These are phyloP conservation scores for Larimichthys crocea DNA, from an alignment of 2,113 vertebrate genomes.

Conservation along the genomic window DNA sequence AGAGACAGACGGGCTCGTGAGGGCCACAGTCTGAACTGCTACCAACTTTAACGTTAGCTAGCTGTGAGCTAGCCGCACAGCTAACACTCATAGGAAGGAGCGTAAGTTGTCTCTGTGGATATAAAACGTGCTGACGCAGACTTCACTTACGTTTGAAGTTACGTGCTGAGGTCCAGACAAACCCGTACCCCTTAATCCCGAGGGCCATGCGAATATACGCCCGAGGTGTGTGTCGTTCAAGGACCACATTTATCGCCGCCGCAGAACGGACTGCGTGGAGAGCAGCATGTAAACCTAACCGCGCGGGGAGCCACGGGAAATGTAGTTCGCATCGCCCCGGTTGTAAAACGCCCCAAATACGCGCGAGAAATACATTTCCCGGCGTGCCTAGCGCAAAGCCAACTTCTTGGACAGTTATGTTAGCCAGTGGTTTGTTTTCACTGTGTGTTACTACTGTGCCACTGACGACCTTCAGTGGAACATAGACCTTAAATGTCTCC, in stretches of 20 bases:
- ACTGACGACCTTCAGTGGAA: conserved; percentile 17
- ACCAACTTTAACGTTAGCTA: conserved; percentile 64
- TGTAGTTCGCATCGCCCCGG: neutral
- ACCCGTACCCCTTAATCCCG: neutral
- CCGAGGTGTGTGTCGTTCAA: conserved; percentile 34
- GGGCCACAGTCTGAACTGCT: conserved; percentile 39
- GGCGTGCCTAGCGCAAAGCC: neutral
- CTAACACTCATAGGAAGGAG: neutral
- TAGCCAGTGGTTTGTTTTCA: neutral
- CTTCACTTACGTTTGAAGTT: conserved; percentile 52
- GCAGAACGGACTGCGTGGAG: conserved; percentile 34
- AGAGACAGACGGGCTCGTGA: neutral
- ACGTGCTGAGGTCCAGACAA: neutral
- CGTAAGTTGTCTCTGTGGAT: neutral
- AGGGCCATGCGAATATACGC: conserved; percentile 42
- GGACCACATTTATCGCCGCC: conserved; percentile 54
- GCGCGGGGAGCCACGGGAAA: conserved; percentile 62
- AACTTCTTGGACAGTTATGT: neutral
- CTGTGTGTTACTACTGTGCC: too few species aligned
- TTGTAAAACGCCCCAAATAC: accelerated
- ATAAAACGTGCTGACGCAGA: neutral
- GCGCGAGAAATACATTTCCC: conserved; percentile 35
- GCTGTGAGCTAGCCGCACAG: conserved; percentile 31
- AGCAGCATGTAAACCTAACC: conserved; percentile 41
- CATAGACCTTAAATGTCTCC: neutral